phyloP scores from a whole-genome alignment of 2,888 invertebrate species.

The Epistrophe eligans region DNA sequence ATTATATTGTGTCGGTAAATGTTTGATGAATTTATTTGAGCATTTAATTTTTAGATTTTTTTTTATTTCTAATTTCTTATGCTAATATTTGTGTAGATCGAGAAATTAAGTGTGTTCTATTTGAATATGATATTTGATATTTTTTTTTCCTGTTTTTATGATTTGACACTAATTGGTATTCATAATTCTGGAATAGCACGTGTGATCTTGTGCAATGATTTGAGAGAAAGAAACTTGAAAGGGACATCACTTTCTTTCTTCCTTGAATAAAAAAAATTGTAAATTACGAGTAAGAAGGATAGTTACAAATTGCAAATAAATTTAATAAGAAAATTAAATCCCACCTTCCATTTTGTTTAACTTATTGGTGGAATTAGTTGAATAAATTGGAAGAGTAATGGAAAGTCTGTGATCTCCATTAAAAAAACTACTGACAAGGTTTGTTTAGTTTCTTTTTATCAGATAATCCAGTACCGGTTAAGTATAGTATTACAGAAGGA shows the following conservation, averaged over 20 bases:
- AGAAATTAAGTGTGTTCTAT: conserved; percentile 5
- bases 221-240: not conserved
- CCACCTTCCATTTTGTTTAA: too few species aligned
- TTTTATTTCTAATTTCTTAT: conserved; percentile 18
- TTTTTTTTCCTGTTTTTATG: not conserved
- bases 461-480: not conserved
- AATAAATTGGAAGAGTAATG: not conserved
- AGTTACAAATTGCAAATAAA: not conserved
- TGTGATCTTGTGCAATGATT: not conserved
- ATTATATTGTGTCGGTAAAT: conserved; percentile 7
- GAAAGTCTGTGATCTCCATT: not conserved
- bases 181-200: not conserved
- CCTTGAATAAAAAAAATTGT: not conserved
- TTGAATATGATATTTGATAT: not conserved
- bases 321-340: too few species aligned
- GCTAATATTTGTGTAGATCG: conserved; percentile 14
- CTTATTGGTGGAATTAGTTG: too few species aligned
- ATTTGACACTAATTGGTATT: not conserved
- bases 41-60: not conserved
- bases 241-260: not conserved
- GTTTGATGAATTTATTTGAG: conserved; percentile 25
- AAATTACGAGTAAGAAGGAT: not conserved
- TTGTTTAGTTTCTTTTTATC: not conserved
- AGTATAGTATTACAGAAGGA: not conserved
- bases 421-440: not conserved